Evolutionary conservation across 1,140 invertebrate species (phyloP).

Genomic region (Macrosteles quadrilineatus): DNA sequence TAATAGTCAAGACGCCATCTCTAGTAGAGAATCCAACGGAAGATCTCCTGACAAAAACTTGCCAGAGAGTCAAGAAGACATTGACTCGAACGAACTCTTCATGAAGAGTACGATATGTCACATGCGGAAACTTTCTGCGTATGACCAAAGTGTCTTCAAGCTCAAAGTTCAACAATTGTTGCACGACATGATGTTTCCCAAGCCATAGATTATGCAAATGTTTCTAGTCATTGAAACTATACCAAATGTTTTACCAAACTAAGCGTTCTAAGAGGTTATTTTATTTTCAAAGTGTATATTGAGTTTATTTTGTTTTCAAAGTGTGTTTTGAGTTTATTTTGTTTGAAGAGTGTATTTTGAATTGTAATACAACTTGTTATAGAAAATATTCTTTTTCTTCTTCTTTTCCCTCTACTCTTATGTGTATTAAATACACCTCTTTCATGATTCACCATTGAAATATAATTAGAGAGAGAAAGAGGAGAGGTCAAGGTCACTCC

Average conservation of each 20-base stretch:
- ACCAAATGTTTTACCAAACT: not conserved
- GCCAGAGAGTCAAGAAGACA: not conserved
- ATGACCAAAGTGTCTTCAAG: conserved; percentile 18
- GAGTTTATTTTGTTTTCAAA: not conserved
- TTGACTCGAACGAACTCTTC: conserved; percentile 6
- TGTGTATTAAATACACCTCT: no score
- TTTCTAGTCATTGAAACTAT: conserved; percentile 1
- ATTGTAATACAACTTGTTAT: no score
- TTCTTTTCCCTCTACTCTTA: no score
- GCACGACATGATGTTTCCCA: conserved; percentile 18
- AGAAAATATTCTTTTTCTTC: no score
- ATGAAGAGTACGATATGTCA: not conserved
- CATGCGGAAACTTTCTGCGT: not conserved
- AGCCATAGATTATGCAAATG: not conserved
- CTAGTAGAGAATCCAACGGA: not conserved
- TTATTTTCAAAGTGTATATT: not conserved
- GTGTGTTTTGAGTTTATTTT: not conserved
- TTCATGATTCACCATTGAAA: no score
- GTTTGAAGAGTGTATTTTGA: not conserved
- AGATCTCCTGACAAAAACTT: not conserved
- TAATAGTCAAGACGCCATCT: not conserved
- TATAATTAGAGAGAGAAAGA: no score
- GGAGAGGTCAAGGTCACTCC: no score
- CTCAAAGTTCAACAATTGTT: conserved; percentile 6
- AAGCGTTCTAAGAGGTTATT: not conserved